These are phyloP conservation scores for Tanypteryx hageni DNA, from an alignment of 2,888 invertebrate genomes.

Conservation along the genomic window DNA sequence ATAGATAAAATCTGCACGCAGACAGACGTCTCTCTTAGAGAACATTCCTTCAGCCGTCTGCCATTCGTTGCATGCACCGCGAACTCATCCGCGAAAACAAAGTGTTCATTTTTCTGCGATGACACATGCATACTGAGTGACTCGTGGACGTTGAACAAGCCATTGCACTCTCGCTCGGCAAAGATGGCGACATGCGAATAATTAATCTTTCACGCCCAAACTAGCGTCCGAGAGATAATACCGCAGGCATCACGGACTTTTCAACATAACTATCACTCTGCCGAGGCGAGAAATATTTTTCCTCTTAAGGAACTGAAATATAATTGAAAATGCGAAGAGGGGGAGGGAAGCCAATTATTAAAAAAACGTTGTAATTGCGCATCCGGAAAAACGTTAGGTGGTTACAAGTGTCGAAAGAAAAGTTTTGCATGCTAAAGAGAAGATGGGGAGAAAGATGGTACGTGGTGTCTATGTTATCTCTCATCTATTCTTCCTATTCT, in stretches of 20 bases:
- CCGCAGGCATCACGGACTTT: neutral
- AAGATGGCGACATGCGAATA: slow-evolving; percentile 13
- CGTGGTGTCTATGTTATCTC: no score
- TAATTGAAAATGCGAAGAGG: no score
- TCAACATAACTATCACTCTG: neutral
- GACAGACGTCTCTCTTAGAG: neutral
- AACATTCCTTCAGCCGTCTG: neutral
- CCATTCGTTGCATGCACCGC: neutral
- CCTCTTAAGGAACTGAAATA: neutral
- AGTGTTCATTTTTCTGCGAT: neutral
- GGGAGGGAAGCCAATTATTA: no score
- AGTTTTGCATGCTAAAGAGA: no score
- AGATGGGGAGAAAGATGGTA: no score
- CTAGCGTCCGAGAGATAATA: neutral
- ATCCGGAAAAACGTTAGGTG: no score
- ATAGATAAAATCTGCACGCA: no score
- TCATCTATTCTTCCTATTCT: no score
- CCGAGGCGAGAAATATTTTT: neutral
- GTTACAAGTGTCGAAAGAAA: no score
- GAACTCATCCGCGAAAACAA: neutral
- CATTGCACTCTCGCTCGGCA: neutral
- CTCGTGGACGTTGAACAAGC: neutral
- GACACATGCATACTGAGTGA: neutral
- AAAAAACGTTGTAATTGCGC: no score
- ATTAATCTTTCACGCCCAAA: slow-evolving; percentile 10